phyloP scores from a whole-genome alignment of 1,140 invertebrate species.

The Phortica variegata region DNA sequence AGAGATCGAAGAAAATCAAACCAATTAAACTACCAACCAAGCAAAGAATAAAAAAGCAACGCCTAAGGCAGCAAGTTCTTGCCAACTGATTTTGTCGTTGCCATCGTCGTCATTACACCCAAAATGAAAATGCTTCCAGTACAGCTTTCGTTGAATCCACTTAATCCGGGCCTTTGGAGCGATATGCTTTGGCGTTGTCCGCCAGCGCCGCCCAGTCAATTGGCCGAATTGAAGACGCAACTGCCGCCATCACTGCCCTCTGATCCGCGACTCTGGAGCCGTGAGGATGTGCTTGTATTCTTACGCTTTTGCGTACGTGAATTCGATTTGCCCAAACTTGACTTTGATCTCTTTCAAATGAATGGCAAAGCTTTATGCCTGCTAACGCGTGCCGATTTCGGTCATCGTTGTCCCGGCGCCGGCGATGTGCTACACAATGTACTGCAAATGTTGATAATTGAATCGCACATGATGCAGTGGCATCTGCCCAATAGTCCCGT shows the following conservation, averaged over 20 bases:
- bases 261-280: slow-evolving; percentile 86
- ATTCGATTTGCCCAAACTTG: slow-evolving; percentile 87
- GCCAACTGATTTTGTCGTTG: slow-evolving; percentile 25
- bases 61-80: slow-evolving; percentile 11
- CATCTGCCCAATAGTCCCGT: slow-evolving; percentile 80
- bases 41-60: slow-evolving; percentile 5
- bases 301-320: slow-evolving; percentile 90
- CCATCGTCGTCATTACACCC: slow-evolving; percentile 24
- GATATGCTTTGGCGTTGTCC: slow-evolving; percentile 81
- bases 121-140: slow-evolving; percentile 70
- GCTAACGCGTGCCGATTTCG: slow-evolving; percentile 84
- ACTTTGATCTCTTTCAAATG: slow-evolving; percentile 95
- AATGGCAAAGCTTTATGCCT: slow-evolving; percentile 94
- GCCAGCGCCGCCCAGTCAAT: slow-evolving; percentile 66
- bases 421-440: slow-evolving; percentile 93
- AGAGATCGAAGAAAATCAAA: not conserved
- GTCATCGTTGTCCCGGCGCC: slow-evolving; percentile 85
- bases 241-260: slow-evolving; percentile 76
- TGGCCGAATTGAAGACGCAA: slow-evolving; percentile 84
- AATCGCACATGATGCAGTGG: slow-evolving; percentile 72
- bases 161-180: slow-evolving; percentile 66
- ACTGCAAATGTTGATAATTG: slow-evolving; percentile 81
- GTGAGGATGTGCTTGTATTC: slow-evolving; percentile 86
- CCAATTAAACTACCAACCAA: too few species aligned
- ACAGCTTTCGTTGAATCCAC: slow-evolving; percentile 64